Evolutionary conservation across 2,797 vertebrate genomes (phyloP).

Genomic region (Erethizon dorsatum): DNA sequence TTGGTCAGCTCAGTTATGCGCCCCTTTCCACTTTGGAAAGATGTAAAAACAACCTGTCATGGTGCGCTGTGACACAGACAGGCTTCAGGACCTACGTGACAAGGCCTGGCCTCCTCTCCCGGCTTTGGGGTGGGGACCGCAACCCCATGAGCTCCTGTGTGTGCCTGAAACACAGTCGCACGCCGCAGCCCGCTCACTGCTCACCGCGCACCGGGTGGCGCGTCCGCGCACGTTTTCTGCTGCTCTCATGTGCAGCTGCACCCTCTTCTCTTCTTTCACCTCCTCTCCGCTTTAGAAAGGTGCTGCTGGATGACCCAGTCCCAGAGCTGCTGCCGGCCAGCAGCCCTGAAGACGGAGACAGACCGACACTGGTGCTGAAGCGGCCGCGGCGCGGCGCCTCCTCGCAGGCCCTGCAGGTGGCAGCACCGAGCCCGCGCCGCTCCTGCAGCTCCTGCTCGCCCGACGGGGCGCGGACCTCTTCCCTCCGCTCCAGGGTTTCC

Average conservation of each 20-base stretch:
- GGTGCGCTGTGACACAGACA: neutral
- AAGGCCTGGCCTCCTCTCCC: neutral
- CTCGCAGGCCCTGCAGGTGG: conserved; percentile 76
- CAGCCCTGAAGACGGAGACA: fast-evolving
- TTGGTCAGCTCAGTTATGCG: neutral
- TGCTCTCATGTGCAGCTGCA: neutral
- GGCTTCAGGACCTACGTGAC: neutral
- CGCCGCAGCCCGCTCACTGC: neutral
- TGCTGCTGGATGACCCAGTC: neutral
- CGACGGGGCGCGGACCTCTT: neutral
- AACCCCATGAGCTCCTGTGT: neutral
- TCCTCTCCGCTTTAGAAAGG: neutral
- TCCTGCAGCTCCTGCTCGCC: too few species aligned
- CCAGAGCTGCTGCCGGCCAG: too few species aligned
- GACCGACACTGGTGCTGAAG: neutral
- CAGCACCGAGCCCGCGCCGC: conserved; percentile 68
- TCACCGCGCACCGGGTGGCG: fast-evolving
- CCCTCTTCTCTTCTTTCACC: neutral
- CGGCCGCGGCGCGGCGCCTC: neutral
- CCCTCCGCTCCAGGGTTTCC: neutral
- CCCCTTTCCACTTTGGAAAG: neutral
- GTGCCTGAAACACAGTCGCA: neutral
- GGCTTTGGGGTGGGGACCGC: neutral
- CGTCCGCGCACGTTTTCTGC: neutral
- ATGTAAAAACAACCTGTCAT: neutral